Percentiles rank a stretch among this genome's conserved stretches.
phyloP scores from a whole-genome alignment of 2,888 invertebrate genomes.

The Odontocerum albicorne region DNA sequence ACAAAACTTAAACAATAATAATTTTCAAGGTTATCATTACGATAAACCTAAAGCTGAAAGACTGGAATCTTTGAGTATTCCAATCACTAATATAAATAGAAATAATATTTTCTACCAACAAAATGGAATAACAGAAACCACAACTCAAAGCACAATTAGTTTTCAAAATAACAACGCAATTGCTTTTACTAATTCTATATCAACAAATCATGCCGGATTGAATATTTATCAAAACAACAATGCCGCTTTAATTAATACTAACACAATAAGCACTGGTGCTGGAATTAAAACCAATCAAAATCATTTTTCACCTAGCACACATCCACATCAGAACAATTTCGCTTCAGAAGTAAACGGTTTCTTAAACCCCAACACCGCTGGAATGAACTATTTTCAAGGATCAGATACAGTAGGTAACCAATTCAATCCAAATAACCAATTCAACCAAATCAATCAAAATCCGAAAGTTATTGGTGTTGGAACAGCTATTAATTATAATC shows the following conservation, averaged over 20 bases:
- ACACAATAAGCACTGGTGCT: not conserved
- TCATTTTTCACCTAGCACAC: not conserved
- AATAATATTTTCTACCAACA: no score
- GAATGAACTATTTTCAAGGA: constrained; percentile 14
- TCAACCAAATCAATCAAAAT: no score
- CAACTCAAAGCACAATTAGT: not conserved
- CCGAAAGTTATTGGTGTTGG: no score
- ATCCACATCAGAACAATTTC: no score
- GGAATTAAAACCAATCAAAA: not conserved
- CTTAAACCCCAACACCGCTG: constrained; percentile 1
- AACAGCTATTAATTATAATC: no score
- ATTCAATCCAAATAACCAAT: constrained; percentile 3
- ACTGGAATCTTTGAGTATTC: no score
- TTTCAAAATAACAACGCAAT: no score
- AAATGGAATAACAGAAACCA: not conserved
- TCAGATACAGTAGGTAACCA: not conserved
- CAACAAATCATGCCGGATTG: not conserved
- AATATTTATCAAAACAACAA: not conserved
- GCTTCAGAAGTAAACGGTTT: not conserved
- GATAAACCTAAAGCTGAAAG: no score
- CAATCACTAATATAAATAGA: no score
- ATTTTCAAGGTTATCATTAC: no score
- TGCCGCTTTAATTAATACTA: not conserved
- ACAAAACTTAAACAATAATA: no score
- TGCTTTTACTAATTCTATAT: no score